Percentiles rank a stretch among this genome's conserved stretches.
Evolutionary conservation across 2,113 vertebrate species (phyloP).

Genomic region (Falcunculus frontatus): DNA sequence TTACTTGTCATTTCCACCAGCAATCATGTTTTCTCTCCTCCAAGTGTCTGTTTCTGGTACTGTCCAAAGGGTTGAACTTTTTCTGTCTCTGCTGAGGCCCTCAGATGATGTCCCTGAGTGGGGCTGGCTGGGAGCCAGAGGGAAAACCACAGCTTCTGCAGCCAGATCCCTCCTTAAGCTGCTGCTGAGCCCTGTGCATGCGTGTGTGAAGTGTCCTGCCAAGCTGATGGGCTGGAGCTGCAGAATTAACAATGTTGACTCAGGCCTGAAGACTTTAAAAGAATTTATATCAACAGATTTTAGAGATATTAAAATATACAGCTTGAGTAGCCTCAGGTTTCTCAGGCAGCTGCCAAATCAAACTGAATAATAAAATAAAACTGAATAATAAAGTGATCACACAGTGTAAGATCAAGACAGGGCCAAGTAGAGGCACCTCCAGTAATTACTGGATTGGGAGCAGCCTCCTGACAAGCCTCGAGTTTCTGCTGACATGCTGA

Average conservation of each 20-base stretch:
- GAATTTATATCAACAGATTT: conserved; percentile 72
- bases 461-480: conserved; percentile 36
- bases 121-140: not conserved
- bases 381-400: conserved; percentile 69
- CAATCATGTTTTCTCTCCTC: not conserved
- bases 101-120: not conserved
- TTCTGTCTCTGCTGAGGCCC: not conserved
- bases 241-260: conserved; percentile 71
- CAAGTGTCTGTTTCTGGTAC: not conserved
- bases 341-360: conserved; percentile 71
- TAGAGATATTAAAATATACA: conserved; percentile 72
- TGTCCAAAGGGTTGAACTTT: not conserved
- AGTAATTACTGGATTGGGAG: conserved; percentile 70
- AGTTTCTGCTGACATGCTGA: conserved; percentile 46
- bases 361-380: conserved; percentile 77
- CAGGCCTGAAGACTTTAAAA: conserved; percentile 59
- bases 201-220: not conserved
- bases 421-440: conserved; percentile 63
- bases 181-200: not conserved
- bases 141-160: not conserved
- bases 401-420: conserved; percentile 62
- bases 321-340: conserved; percentile 71
- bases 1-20: not conserved
- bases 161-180: not conserved
- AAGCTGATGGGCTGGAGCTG: conserved; percentile 30